Evolutionary conservation across 2,888 invertebrate species (phyloP), one percentile per base, ranked within the genome.

Genomic region (Unio delphinus): DNA sequence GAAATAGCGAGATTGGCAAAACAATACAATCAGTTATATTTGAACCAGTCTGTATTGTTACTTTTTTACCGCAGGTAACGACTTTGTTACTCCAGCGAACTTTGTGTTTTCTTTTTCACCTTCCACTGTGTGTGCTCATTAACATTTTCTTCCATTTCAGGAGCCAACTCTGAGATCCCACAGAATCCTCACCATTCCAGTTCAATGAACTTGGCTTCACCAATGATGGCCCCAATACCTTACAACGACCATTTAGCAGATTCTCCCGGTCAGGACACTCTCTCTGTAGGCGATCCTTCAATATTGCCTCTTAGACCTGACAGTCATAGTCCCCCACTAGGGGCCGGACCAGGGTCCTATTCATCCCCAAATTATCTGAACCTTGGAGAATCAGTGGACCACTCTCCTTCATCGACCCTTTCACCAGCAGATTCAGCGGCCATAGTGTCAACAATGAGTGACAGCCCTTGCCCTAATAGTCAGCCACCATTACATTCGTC

Each of bases 381-480:
- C 60, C 59, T 72, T 45, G 72, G 72, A 54, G 63, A 65, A 57
- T 74, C 72, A 20, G 72, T 76, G 54, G 79, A 74, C 20, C 73
- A 75, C 63, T 75, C 80, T 0, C 78, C 81, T 17, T 77, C 77
- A 45, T 64, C 79, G 18, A 73, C 80, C n/a, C 73, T 79, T 3
- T 77, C 77, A 1, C 75, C 78, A 0, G 66, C 78, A 18, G 81
- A 81, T 60, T 77, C 79, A 18, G 74, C 76, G 58, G 61, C 79
- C 17, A 78, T 75, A 55, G 70, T 75, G 55, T 70, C 74, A 0
- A 70, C 73, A 20, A 59, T 81, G 55, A 67, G 74, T 3, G 75
- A 74, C 55, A 72, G 71, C 11, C 61, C 69, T 18, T 23, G 62
- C 17, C 26, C 75, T 4, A 65, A 61, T 28, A 30, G 71, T 61